Conservation (phyloP, 2,797 vertebrate genomes). For the Macrochelys suwanniensis region DNA sequence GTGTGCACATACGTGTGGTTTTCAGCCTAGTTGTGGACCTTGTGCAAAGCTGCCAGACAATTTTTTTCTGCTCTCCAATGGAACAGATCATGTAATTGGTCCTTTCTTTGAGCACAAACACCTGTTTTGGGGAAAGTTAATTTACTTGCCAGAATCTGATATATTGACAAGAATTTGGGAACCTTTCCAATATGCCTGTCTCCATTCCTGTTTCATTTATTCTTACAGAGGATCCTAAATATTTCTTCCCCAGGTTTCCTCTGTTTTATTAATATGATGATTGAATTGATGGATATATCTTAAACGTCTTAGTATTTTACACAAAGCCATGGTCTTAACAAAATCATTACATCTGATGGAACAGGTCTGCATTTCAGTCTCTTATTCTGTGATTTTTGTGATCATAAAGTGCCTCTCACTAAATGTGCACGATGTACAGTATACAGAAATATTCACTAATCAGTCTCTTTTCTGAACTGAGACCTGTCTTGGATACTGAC, state of each 20-base stretch:
- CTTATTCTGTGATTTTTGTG: background rate
- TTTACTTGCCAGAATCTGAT: background rate
- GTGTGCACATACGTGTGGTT: background rate
- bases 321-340: background rate
- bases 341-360: background rate
- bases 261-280: background rate
- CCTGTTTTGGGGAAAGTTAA: background rate
- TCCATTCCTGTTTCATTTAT: background rate
- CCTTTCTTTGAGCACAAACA: background rate
- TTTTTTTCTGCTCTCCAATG: background rate
- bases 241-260: background rate
- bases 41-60: background rate
- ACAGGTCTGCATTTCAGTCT: background rate
- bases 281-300: background rate
- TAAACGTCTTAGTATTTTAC: background rate
- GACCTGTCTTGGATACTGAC: background rate
- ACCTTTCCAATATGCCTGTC: background rate
- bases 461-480: background rate
- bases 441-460: background rate
- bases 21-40: background rate
- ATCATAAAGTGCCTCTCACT: background rate
- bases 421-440: rapidly evolving
- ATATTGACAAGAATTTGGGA: background rate
- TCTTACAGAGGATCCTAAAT: background rate
- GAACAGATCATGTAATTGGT: background rate